Evolutionary conservation across 2,113 vertebrate species (phyloP).

Genomic region (Otocyon megalotis): DNA sequence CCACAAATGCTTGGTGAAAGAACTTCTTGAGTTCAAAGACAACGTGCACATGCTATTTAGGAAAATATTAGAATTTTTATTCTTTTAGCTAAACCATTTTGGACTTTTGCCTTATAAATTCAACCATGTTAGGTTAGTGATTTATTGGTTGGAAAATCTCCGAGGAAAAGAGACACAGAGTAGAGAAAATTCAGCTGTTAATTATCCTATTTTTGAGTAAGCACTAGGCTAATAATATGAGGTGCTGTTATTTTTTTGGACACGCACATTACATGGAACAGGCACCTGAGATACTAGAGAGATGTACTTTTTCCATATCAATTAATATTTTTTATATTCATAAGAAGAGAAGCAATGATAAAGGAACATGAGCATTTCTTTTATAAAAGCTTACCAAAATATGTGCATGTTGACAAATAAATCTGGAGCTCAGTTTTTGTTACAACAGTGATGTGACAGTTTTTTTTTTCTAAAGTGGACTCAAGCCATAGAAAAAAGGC

Average conservation of each 20-base stretch:
- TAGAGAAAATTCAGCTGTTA: not conserved
- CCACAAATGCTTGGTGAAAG: not conserved
- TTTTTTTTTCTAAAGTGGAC: not conserved
- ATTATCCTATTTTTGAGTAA: constrained; percentile 38
- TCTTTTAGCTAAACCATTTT: not conserved
- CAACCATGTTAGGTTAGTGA: constrained; percentile 26
- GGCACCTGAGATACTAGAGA: not conserved
- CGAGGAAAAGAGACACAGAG: not conserved
- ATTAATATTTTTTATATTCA: not conserved
- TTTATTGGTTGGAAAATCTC: constrained; percentile 38
- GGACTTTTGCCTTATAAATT: not conserved
- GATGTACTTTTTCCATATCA: not conserved
- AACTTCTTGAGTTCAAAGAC: not conserved
- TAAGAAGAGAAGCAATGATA: not conserved
- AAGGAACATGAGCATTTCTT: not conserved
- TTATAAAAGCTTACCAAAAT: not conserved
- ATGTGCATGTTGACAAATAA: not conserved
- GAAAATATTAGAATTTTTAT: not conserved
- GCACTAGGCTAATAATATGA: not conserved
- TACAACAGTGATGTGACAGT: not conserved
- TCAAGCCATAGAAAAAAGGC: not conserved
- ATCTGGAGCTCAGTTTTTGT: constrained; percentile 11
- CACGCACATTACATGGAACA: not conserved
- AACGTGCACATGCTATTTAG: not conserved
- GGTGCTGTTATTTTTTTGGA: not conserved